Conservation (phyloP, 2,888 invertebrate genomes). For the Eurois occulta region DNA sequence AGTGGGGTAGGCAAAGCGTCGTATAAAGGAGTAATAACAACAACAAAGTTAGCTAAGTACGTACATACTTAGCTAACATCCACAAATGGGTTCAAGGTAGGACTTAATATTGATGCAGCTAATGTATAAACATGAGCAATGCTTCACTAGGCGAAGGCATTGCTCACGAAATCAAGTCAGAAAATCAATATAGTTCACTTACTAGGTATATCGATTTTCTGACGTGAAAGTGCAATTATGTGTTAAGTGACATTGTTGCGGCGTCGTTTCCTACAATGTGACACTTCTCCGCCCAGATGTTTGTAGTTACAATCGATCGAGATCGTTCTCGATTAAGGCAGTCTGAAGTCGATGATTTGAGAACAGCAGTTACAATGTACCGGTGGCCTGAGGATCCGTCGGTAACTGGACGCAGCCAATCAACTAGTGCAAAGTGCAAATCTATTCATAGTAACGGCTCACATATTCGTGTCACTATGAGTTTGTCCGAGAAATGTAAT, state of each 20-base stretch:
- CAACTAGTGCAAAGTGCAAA: constrained; percentile 76
- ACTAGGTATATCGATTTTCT: constrained; percentile 22
- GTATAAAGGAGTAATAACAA: not conserved
- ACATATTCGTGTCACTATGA: constrained; percentile 67
- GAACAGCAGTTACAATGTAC: constrained; percentile 48
- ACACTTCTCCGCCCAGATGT: constrained; percentile 37
- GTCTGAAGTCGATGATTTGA: constrained; percentile 19
- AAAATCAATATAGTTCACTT: not conserved
- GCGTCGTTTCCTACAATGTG: constrained; percentile 31
- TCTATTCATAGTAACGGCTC: constrained; percentile 73
- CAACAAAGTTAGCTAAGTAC: not conserved
- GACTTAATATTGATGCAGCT: constrained; percentile 21
- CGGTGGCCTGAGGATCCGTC: constrained; percentile 41
- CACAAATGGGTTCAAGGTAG: constrained; percentile 29
- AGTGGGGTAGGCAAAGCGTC: constrained; percentile 11
- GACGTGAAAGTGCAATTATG: constrained; percentile 16
- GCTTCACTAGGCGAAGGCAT: constrained; percentile 14
- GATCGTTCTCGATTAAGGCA: constrained; percentile 26
- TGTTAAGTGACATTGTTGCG: constrained; percentile 36
- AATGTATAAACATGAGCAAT: constrained; percentile 34
- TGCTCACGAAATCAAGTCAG: not conserved
- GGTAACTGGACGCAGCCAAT: constrained; percentile 60
- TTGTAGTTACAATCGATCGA: constrained; percentile 36
- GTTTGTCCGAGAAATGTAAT: constrained; percentile 46
- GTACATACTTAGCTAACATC: not conserved